phyloP scores from a whole-genome alignment of 2,113 vertebrate genomes.

The Castor canadensis region DNA sequence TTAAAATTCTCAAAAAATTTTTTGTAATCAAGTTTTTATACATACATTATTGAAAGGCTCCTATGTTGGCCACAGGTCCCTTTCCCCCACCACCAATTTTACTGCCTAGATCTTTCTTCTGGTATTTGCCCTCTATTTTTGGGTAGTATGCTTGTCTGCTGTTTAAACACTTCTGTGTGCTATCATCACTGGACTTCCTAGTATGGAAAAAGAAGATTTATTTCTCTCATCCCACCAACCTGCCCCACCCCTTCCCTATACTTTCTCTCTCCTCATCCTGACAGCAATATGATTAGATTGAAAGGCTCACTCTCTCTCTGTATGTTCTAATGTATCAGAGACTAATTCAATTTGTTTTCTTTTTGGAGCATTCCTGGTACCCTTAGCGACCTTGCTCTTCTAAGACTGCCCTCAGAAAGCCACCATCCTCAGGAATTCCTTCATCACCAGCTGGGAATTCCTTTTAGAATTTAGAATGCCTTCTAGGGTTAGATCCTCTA shows the following conservation, averaged over 20 bases:
- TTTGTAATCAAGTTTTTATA: not conserved
- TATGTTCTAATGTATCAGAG: not conserved
- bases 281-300: not conserved
- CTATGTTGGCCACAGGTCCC: not conserved
- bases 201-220: not conserved
- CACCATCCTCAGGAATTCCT: not conserved
- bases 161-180: not conserved
- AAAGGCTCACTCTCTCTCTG: not conserved
- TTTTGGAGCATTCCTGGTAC: not conserved
- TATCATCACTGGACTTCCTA: not conserved
- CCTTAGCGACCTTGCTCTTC: not conserved
- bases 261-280: not conserved
- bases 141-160: not conserved
- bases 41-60: not conserved
- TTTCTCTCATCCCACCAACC: not conserved
- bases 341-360: not conserved
- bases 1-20: not conserved
- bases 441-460: not conserved
- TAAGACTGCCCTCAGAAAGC: not conserved
- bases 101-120: not conserved
- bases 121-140: not conserved
- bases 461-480: not conserved
- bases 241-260: fast-evolving
- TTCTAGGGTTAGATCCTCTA: not conserved
- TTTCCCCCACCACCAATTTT: fast-evolving